Evolutionary conservation across 2,888 invertebrate genomes (phyloP), one percentile per base, ranked within the genome.

Genomic region (Phortica magna): DNA sequence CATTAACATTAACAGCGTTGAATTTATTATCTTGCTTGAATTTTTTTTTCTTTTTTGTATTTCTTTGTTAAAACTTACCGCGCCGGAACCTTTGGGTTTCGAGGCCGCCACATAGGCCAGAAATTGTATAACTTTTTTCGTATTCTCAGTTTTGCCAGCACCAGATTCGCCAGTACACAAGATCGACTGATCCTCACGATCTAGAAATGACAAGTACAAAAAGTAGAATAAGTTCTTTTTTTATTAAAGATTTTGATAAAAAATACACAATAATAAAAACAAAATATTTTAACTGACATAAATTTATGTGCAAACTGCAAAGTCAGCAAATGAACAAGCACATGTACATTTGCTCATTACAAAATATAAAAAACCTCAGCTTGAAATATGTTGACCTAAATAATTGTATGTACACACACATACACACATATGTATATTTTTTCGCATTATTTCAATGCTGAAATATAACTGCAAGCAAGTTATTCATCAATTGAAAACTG

Each of bases 101-200:
- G 99, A 99, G 72, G 99, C 99, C 83, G 99, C 99, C 76, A 99
- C 99, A 93, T 98, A 98, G 65, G 99, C 99, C 92, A 99, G 94
- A 94, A 99, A 99, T 94, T 99, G 99, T 91, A 99, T 99, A 75
- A 99, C 99, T 94, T 99, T 99, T 94, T 99, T 99, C 78, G 99
- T 99, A 93, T 99, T 99, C 93, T 99, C 99, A 73, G 99, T 99
- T 94, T 99, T 99, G 83, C 99, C 99, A 85, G 99, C 99, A 86
- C 99, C 99, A n/a, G 99, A 99, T 93, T 99, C 99, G 88, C 99
- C 99, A 89, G 99, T 99, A 94, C 99, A 99, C 83, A 99, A 94
- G 91, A 99, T 99, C 72, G 99, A 98, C 93, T 99, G 99, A 93
- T 99, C 99, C 93, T 99, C 99, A 78, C 99, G 96, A 93, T 99